phyloP scores from a whole-genome alignment of 2,797 vertebrate species.

The Harpagifer antarcticus region DNA sequence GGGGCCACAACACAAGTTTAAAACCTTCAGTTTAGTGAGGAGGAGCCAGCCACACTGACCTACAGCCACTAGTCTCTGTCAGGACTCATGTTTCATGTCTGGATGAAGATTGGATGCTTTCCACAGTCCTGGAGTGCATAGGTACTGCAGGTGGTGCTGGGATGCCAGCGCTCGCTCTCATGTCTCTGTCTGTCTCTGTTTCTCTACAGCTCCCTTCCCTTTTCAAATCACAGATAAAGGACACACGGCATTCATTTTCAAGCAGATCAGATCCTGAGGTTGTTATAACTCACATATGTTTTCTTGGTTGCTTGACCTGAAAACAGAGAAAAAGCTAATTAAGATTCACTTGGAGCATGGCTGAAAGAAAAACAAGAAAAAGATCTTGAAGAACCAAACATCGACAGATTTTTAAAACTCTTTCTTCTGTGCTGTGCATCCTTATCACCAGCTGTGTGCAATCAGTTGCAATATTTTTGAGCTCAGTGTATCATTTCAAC shows the following conservation, averaged over 20 bases:
- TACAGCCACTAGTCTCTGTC: slow-evolving; percentile 62
- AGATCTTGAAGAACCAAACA: slow-evolving; percentile 33
- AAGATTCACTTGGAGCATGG: slow-evolving; percentile 37
- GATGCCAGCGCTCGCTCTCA: slow-evolving; percentile 52
- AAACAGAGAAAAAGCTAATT: slow-evolving; percentile 32
- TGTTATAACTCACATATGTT: slow-evolving; percentile 86
- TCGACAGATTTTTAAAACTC: slow-evolving; percentile 29
- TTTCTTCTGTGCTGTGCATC: slow-evolving; percentile 52
- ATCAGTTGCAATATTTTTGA: slow-evolving; percentile 64
- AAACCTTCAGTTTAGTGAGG: slow-evolving; percentile 55
- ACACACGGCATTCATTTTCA: slow-evolving; percentile 61
- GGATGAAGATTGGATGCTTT: slow-evolving; percentile 71
- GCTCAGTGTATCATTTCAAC: slow-evolving; percentile 63
- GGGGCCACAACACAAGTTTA: slow-evolving; percentile 55
- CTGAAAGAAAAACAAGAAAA: slow-evolving; percentile 29
- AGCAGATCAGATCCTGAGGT: slow-evolving; percentile 84
- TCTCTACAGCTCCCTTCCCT: slow-evolving; percentile 36
- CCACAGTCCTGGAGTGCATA: slow-evolving; percentile 76
- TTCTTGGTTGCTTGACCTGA: slow-evolving; percentile 85
- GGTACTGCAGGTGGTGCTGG: slow-evolving; percentile 74
- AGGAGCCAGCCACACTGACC: slow-evolving; percentile 48
- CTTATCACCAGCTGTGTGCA: slow-evolving; percentile 74
- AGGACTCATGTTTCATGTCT: slow-evolving; percentile 70
- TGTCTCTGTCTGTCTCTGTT: slow-evolving; percentile 38
- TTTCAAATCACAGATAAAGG: slow-evolving; percentile 63